A percentile compares a stretch with the other conserved stretches of the same genome.
phyloP scores from a whole-genome alignment of 2,888 invertebrate genomes.

The Prosapia bicincta region DNA sequence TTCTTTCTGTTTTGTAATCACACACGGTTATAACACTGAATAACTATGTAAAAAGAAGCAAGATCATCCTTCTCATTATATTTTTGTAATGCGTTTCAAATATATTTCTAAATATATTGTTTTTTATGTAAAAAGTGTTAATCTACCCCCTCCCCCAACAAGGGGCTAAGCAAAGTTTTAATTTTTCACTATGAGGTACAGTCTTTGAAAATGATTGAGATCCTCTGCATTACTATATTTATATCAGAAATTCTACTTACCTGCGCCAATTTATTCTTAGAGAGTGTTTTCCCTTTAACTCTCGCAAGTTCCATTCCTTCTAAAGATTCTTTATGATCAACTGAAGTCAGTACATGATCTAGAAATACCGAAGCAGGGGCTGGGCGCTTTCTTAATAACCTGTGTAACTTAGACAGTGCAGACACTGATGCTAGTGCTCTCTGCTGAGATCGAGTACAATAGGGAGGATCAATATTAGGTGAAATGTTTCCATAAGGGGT shows the following conservation, averaged over 20 bases:
- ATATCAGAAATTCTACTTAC: neutral
- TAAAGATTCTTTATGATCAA: conserved; percentile 4
- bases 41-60: too few relatives aligned
- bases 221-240: too few relatives aligned
- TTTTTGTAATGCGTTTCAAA: too few relatives aligned
- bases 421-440: conserved; percentile 80
- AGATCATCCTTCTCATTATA: too few relatives aligned
- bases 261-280: conserved; percentile 31
- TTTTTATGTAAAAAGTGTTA: too few relatives aligned
- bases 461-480: conserved; percentile 8
- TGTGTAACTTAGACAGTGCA: conserved; percentile 73
- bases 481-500: neutral
- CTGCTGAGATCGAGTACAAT: conserved; percentile 48
- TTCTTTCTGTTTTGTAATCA: too few relatives aligned
- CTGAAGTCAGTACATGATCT: conserved; percentile 53
- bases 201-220: too few relatives aligned
- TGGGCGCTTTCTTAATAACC: conserved; percentile 73
- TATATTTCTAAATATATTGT: too few relatives aligned
- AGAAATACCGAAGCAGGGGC: conserved; percentile 80
- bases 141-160: too few relatives aligned
- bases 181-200: too few relatives aligned
- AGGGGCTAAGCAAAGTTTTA: too few relatives aligned
- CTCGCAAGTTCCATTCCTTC: conserved; percentile 16
- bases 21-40: too few relatives aligned
- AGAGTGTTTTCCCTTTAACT: conserved; percentile 27